Base-by-base conservation (phyloP, 2,888 invertebrate genomes). In the Cephus sareptanus region DNA sequence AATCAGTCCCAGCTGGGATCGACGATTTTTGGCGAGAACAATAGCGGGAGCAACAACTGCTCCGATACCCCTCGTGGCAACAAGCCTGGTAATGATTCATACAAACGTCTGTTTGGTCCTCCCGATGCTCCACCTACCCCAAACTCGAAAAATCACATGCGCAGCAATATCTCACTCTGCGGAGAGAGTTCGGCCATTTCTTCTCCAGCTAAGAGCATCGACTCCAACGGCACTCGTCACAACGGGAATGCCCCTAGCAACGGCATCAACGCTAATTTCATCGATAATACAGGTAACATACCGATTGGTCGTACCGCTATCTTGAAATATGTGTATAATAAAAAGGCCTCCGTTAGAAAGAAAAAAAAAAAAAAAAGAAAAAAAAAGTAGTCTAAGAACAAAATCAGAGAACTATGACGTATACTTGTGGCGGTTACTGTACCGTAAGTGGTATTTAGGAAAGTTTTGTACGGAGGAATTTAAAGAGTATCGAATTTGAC, bases 91-190 rank as follows among this genome's bases (percentile, higher is more conserved):
- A 93, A 94, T 83, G 94, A 94, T 92, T 94, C 94, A 31, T 93
- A 94, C 92, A 93, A 94, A 86, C 92, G 94, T 80, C 93, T 94
- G 84, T 94, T 94, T 87, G 94, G 94, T 87, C 92, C 91, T 86
- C 92, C 93, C 90, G 92, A 92, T 87, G 93, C 93, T 81, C 93
- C 92, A 81, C 92, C 92, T 76, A 93, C 92, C 87, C 92, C 93
- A 79, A 93, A 93, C 93, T 92, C 93, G 87, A 94, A 94, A 83
- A 93, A 94, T 91, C 93, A 93, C 82, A 93, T 93, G 90, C 93
- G 94, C 91, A 94, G 94, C 92, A 92, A 93, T 92, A 94, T 94
- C 85, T 92, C 93, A 88, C 93, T 94, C 87, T 93, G 93, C 73
- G 93, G 93, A 84, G 89, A 90, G 76, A 85, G 86, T 79, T 79